Base-by-base conservation (phyloP, 2,113 vertebrate species). In the Todiramphus saurophagus region DNA sequence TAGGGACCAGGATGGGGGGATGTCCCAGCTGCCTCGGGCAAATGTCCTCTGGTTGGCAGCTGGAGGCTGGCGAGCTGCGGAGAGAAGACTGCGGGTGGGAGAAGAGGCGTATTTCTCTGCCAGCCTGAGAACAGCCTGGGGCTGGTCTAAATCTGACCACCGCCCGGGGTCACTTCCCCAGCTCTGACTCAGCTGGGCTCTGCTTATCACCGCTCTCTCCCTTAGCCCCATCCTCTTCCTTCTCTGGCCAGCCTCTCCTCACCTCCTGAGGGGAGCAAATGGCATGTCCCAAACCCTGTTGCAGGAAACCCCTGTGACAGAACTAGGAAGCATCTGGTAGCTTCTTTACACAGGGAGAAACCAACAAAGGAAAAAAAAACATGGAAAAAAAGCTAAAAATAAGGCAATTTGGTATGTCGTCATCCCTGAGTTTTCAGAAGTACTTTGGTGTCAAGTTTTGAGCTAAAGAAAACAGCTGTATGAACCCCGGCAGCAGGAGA, bases 401-500 rank as follows among this genome's bases (percentile, higher is more conserved):
- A 27, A 86, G 43, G 33, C 25, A 8, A 10, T 30, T 64, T 10
- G 59, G 33, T 59, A 56, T 10, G 35, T 23, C 20, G 84, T 43
- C 55, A 44, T 15, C 59, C 48, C 13, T 24, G 70, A 50, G 62
- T 28, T 95, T 78, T 51, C 58, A 37, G 0, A 37, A 69, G 18
- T 56, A 83, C n/a, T 88, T 92, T 69, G 94, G 48, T 68, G 39
- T 11, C 10, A 53, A 18, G n/a, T 60, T 93, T 67, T 4, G 74
- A 89, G 92, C 84, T 33, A 35, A 70, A 94, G 87, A 83, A 53
- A 94, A 78, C 69, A 64, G 78, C 95, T 92, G 89, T 2, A 55
- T 19, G 8, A 90, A 78, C 76, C 24, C 75, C 27, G 78, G 70
- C 90, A 77, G 90, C 5, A 11, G 59, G 35, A 76, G 27, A 60